Evolutionary conservation across 2,113 vertebrate genomes (phyloP).

Genomic region (Lontra canadensis): DNA sequence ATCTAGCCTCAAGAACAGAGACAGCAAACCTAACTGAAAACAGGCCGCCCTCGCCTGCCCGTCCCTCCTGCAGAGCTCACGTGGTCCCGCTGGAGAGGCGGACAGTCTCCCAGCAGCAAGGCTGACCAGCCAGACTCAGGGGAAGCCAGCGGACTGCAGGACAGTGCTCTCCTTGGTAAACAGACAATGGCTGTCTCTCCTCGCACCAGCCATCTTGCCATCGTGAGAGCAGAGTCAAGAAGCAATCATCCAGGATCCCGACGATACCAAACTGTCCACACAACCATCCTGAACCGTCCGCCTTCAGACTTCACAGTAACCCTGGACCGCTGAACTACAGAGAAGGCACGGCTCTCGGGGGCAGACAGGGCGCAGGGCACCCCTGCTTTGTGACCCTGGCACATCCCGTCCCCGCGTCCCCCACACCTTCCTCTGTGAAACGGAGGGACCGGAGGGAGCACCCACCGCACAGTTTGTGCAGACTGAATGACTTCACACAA

Average conservation of each 20-base stretch:
- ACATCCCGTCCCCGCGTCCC: background rate
- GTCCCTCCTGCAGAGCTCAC: background rate
- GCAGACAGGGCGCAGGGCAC: background rate
- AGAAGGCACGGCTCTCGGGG: background rate
- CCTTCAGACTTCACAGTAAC: background rate
- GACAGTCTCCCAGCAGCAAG: no score
- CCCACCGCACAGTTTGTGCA: background rate
- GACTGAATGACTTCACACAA: background rate
- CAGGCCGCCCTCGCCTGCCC: background rate
- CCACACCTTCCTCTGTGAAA: background rate
- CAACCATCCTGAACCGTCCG: no score
- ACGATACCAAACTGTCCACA: background rate
- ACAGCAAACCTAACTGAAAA: background rate
- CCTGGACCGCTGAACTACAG: background rate
- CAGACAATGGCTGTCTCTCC: background rate
- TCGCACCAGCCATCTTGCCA: background rate
- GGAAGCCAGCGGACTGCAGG: background rate
- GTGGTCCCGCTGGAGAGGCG: background rate
- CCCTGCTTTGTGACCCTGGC: background rate
- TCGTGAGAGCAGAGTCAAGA: background rate
- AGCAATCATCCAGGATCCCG: background rate
- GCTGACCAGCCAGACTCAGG: background rate
- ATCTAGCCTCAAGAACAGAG: background rate
- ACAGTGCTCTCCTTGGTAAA: background rate
- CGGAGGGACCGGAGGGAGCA: rapidly evolving